Evolutionary conservation across 2,113 vertebrate genomes (phyloP), one percentile per base, ranked within the genome.

Genomic region (Asarcornis scutulata): DNA sequence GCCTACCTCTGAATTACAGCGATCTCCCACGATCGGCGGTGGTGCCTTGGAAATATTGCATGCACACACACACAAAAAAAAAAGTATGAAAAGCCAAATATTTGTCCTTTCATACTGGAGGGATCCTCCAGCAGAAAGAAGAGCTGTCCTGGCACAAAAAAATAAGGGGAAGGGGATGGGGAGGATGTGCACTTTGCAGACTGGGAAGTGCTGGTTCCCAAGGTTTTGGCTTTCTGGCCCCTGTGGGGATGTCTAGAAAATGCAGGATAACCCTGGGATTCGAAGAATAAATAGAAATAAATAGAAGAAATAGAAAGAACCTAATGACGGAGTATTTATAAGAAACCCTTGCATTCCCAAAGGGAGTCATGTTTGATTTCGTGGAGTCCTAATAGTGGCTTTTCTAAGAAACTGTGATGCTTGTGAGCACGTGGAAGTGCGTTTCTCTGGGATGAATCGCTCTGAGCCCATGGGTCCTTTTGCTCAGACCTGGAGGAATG

Each of bases 1-100:
- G 96, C 95, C 93, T 95, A 74, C 93, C 14, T 6, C 80, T 27
- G 93, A 96, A 95, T 94, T 86, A 63, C 93, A 91, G 81, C 75
- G 77, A 72, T 89, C 95, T 96, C 93, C 96, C 89, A 94, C 25
- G 25, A 59, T 5, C 42, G 2, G 75, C 5, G 6, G n/a, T 4
- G 34, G 69, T n/a, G 83, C 55, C 40, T 63, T 36, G 50, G 93
- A 89, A 86, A 91, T 26, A 38, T 20, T 14, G 64, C 62, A 74
- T 14, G 68, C 62, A 74, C 32, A 34, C 20, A 31, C 0, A 7
- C 55, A 63, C 84, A 62, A 56, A 88, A 8, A 20, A 40, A 64
- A 26, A 53, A 71, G 38, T 69, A 56, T 4, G 73, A 29, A 63
- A 84, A 78, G 73, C 77, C 87, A 94, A 96, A 74, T 84, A 68